Conservation (phyloP, 2,888 invertebrate species). For the Tipula unca region DNA sequence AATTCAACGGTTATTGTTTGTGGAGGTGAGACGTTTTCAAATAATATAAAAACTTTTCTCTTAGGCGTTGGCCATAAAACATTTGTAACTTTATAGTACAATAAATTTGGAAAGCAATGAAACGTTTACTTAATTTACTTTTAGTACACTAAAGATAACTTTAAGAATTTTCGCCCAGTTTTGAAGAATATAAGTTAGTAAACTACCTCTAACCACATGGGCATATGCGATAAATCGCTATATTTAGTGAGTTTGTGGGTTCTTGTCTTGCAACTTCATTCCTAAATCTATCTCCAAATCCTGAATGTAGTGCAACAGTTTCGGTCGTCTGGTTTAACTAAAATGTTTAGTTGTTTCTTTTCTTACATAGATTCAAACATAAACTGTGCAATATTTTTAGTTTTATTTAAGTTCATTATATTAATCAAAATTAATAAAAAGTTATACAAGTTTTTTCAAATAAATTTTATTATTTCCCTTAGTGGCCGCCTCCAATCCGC, state of each 20-base stretch:
- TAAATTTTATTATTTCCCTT: conserved; percentile 17
- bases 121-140: too few relatives aligned
- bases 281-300: too few relatives aligned
- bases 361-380: neutral
- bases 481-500: conserved; percentile 47
- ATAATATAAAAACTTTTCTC: neutral
- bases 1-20: neutral
- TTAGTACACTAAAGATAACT: too few relatives aligned
- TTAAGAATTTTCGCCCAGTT: too few relatives aligned
- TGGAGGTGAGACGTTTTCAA: neutral
- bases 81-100: neutral
- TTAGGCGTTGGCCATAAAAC: neutral
- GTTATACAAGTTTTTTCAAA: neutral
- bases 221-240: too few relatives aligned
- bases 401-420: neutral
- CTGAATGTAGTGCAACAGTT: too few relatives aligned
- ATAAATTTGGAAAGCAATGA: neutral
- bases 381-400: neutral
- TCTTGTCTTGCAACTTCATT: too few relatives aligned
- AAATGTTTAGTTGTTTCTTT: neutral
- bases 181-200: too few relatives aligned
- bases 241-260: too few relatives aligned
- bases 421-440: neutral
- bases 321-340: too few relatives aligned
- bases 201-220: too few relatives aligned